Percentiles rank a stretch among this genome's conserved stretches.
These are phyloP conservation scores for Podabrus alpinus DNA, from an alignment of 2,888 invertebrate species.

Conservation along the genomic window DNA sequence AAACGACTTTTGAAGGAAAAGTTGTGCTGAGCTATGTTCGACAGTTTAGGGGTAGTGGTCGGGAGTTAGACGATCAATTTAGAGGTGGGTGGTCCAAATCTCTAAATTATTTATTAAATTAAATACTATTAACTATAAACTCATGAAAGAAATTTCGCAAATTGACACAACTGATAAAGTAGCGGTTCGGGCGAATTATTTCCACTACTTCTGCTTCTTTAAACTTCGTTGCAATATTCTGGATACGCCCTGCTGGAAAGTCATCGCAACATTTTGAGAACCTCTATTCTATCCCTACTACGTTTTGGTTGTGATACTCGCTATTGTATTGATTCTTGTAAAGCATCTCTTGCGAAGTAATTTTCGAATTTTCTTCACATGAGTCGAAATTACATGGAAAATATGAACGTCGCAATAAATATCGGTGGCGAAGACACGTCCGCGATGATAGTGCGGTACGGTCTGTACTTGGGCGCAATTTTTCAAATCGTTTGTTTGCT, in stretches of 20 bases:
- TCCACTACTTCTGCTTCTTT: background rate
- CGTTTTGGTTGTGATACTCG: background rate
- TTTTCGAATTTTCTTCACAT: background rate
- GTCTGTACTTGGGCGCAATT: conserved; percentile 83
- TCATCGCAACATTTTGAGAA: background rate
- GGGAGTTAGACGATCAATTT: too few relatives aligned
- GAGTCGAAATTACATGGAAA: conserved; percentile 12
- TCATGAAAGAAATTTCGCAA: too few relatives aligned
- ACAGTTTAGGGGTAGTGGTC: too few relatives aligned
- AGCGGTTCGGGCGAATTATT: background rate
- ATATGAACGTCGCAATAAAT: conserved; percentile 55
- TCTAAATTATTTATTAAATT: too few relatives aligned
- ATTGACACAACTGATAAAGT: too few relatives aligned
- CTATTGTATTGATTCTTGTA: background rate
- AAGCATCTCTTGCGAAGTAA: background rate
- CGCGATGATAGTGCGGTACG: conserved; percentile 75
- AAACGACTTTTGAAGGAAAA: too few relatives aligned
- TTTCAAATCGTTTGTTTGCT: conserved; percentile 84
- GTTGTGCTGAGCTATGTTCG: too few relatives aligned
- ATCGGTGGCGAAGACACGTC: conserved; percentile 72
- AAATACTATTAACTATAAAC: too few relatives aligned
- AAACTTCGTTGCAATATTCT: background rate
- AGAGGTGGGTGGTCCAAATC: too few relatives aligned
- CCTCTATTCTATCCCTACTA: background rate
- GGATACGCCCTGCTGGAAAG: background rate